Percentiles rank a stretch among this genome's conserved stretches.
Conservation (phyloP, 1,140 invertebrate genomes). For the Episyrphus balteatus region DNA sequence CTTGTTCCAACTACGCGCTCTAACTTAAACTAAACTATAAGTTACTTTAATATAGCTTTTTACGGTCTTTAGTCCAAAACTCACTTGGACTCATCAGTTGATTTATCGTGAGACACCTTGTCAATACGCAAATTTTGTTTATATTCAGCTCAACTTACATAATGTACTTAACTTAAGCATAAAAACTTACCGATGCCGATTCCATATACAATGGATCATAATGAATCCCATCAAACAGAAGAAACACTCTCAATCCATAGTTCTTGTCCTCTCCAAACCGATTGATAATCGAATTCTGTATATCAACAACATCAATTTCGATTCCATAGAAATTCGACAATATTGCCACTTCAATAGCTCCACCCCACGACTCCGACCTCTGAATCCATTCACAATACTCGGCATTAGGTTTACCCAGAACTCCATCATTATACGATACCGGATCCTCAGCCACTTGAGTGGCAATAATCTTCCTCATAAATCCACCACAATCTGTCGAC, state of each 20-base stretch:
- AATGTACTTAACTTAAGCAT: no score
- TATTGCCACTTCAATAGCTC: conserved; percentile 86
- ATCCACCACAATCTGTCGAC: conserved; percentile 55
- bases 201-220: conserved; percentile 90
- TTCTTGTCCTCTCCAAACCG: conserved; percentile 88
- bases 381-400: conserved; percentile 86
- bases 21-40: no score
- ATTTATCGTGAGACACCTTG: no score
- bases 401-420: conserved; percentile 72
- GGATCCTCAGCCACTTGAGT: conserved; percentile 64
- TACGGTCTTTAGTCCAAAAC: no score
- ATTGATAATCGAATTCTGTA: conserved; percentile 78
- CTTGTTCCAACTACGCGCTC: no score
- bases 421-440: conserved; percentile 70
- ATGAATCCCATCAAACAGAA: conserved; percentile 93
- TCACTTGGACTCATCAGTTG: no score
- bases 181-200: conserved; percentile 43
- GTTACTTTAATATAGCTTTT: no score
- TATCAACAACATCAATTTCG: conserved; percentile 91
- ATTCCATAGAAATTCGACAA: conserved; percentile 78
- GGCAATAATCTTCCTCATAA: conserved; percentile 79
- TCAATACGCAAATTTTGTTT: no score
- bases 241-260: conserved; percentile 72
- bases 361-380: conserved; percentile 81
- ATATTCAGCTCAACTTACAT: no score